Evolutionary conservation across 2,888 invertebrate genomes (phyloP), one percentile per base, ranked within the genome.

Genomic region (Horisme vitalbata): DNA sequence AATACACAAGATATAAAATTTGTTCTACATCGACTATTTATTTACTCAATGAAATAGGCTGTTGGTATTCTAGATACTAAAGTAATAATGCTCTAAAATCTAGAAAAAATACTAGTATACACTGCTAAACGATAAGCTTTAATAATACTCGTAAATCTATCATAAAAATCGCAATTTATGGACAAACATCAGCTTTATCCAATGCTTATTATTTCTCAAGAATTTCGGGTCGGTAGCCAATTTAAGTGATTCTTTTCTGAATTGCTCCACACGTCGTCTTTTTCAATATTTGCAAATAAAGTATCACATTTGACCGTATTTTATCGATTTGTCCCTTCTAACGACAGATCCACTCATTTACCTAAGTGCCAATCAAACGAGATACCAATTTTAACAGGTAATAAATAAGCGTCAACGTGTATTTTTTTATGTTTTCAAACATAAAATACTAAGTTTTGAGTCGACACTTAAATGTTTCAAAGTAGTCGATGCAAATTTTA

Each of bases 341-440:
- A 41, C 23, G 39, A 36, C 35, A 37, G 23, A 30, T 45, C 26
- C 11, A 32, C 31, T 27, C 41, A 52, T 55, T 55, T 50, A 36
- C 21, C 30, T 44, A 45, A 50, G 38, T 50, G 47, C 45, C 47
- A 53, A 48, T 53, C 45, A 43, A 45, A 48, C 14, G 12, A 32
- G 32, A 12, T 24, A 12, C 50, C 48, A 53, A 56, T 52, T 51
- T 52, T 36, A 38, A 46, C 41, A 47, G 44, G 7, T 10, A 32
- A 9, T 41, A 49, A 43, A 49, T 48, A 44, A 43, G 11, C 26
- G 23, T 31, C 41, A 15, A 45, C 9, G 43, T 36, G 23, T 45
- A 31, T 39, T 33, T 50, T 52, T 33, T 21, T 32, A 26, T 15
- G 14, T 12, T 37, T 33, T 33, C 27, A 15, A 47, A 51, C 39